Conservation (phyloP, 64 coral and sea anemone species). For the Stichodactyla mertensii region DNA sequence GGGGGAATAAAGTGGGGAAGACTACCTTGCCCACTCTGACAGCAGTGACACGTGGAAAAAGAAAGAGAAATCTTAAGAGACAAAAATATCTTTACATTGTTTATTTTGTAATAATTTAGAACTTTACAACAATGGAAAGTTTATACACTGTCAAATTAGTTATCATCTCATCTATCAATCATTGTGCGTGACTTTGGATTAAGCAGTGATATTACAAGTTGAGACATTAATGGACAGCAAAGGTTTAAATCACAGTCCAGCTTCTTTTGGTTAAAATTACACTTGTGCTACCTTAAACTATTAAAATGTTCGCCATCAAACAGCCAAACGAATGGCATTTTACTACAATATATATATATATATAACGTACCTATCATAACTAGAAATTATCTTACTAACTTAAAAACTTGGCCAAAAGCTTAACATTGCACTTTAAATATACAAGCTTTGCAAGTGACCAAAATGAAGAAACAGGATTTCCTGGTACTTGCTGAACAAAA, state of each 20-base stretch:
- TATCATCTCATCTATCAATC: not conserved
- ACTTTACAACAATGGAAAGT: not conserved
- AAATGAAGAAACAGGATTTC: no score
- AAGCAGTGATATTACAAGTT: not conserved
- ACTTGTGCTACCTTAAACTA: not conserved
- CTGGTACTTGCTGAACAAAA: not conserved
- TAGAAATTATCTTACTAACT: not conserved
- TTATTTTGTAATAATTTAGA: slow-evolving; percentile 28
- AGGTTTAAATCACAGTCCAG: not conserved
- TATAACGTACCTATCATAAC: not conserved
- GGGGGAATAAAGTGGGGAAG: not conserved
- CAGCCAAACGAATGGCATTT: not conserved
- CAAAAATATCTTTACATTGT: slow-evolving; percentile 23
- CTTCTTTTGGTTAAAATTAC: not conserved
- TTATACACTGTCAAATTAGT: slow-evolving; percentile 2
- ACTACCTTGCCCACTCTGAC: not conserved
- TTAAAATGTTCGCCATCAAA: not conserved
- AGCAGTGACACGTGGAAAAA: not conserved
- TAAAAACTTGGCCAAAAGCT: not conserved
- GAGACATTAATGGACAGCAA: not conserved
- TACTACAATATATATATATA: not conserved
- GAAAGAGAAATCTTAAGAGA: slow-evolving; percentile 1
- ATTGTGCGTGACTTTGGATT: not conserved
- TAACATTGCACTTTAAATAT: not conserved
- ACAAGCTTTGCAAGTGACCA: not conserved